Conservation (phyloP, 2,113 vertebrate species). For the Catharus fuscescens region DNA sequence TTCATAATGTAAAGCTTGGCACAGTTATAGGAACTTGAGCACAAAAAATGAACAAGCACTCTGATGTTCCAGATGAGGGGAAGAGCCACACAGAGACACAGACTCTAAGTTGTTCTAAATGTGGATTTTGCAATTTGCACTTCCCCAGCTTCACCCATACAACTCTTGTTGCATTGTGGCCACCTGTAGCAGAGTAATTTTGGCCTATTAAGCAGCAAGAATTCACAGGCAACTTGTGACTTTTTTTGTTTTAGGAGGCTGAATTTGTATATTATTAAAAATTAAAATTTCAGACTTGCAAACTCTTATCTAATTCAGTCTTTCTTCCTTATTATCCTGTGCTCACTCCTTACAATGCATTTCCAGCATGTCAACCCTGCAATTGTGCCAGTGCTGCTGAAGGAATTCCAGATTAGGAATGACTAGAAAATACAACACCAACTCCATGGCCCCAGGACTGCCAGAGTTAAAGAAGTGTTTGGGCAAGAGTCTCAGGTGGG, state of each 20-base stretch:
- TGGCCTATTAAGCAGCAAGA: not conserved
- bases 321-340: not conserved
- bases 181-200: not conserved
- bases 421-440: not conserved
- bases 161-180: not conserved
- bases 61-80: not conserved
- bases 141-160: not conserved
- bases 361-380: not conserved
- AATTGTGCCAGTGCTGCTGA: not conserved
- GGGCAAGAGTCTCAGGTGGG: not conserved
- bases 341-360: not conserved
- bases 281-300: not conserved
- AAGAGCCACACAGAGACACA: not conserved
- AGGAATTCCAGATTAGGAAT: not conserved
- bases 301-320: not conserved
- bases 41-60: not conserved
- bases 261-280: not conserved
- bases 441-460: not conserved
- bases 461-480: not conserved
- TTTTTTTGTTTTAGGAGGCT: not conserved
- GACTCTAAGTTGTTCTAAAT: not conserved
- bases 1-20: not conserved
- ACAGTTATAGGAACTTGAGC: not conserved
- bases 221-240: not conserved
- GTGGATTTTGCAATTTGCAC: not conserved